These are phyloP conservation scores for Megaustenia siamemsis DNA, from an alignment of 2,888 invertebrate genomes.

Conservation along the genomic window DNA sequence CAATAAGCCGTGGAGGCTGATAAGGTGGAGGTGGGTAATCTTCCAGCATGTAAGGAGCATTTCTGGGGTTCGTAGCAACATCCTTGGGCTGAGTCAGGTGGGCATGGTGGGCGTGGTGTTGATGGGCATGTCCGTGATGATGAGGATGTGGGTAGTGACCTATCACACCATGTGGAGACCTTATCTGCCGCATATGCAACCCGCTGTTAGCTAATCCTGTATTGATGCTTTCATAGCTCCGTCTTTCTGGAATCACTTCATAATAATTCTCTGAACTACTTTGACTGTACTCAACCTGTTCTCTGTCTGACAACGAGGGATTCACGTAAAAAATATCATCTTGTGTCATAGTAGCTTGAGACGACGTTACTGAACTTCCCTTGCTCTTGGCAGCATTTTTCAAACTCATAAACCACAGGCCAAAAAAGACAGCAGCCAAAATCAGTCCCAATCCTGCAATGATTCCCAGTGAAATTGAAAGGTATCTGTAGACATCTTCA, in stretches of 20 bases:
- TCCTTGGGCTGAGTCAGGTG: conserved; percentile 55
- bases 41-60: conserved; percentile 68
- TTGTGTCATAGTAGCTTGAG: conserved; percentile 76
- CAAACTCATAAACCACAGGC: conserved; percentile 67
- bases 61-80: conserved; percentile 56
- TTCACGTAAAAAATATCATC: conserved; percentile 76
- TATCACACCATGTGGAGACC: conserved; percentile 53
- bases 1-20: conserved; percentile 67
- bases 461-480: conserved; percentile 71
- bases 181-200: conserved; percentile 49
- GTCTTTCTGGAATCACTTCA: conserved; percentile 74
- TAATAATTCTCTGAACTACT: conserved; percentile 76
- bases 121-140: conserved; percentile 59
- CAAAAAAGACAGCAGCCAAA: conserved; percentile 68
- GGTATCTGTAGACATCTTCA: conserved; percentile 61
- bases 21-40: conserved; percentile 75
- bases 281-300: conserved; percentile 70
- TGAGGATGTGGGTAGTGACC: conserved; percentile 57
- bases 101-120: conserved; percentile 54
- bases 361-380: conserved; percentile 73
- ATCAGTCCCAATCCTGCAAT: conserved; percentile 70
- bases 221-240: conserved; percentile 75
- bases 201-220: conserved; percentile 65
- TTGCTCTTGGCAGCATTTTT: conserved; percentile 64
- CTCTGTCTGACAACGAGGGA: conserved; percentile 72